Conservation (phyloP, 1,140 invertebrate species). For the Papilio glaucus region DNA sequence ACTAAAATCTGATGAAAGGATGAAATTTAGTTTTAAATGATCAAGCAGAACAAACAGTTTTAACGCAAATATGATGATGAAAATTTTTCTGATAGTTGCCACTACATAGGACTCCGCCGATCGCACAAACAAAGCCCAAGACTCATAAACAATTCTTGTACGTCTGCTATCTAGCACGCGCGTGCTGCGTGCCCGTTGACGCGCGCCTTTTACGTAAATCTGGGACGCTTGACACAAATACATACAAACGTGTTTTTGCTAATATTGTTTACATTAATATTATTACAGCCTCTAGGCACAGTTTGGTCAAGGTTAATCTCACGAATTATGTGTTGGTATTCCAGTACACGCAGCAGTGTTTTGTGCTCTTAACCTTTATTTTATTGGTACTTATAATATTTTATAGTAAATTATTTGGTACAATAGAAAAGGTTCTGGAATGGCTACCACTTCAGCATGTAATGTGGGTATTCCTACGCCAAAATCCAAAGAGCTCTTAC, state of each 20-base stretch:
- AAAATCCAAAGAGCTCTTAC: too few relatives aligned
- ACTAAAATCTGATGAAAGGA: too few relatives aligned
- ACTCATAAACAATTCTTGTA: slow-evolving; percentile 10
- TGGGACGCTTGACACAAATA: slow-evolving; percentile 37
- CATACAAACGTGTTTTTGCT: slow-evolving; percentile 23
- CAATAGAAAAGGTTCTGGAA: too few relatives aligned
- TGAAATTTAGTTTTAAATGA: not conserved
- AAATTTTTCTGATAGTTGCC: not conserved
- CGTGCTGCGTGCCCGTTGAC: slow-evolving; percentile 41
- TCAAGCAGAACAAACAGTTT: not conserved
- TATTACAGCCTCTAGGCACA: too few relatives aligned
- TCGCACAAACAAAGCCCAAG: slow-evolving; percentile 1
- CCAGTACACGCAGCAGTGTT: too few relatives aligned
- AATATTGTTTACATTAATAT: slow-evolving; percentile 25
- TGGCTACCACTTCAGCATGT: too few relatives aligned
- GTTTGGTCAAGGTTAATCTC: slow-evolving; percentile 10
- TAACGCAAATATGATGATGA: not conserved
- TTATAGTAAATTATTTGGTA: too few relatives aligned
- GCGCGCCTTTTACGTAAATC: slow-evolving; percentile 42
- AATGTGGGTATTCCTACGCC: too few relatives aligned
- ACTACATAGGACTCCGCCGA: not conserved
- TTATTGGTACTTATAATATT: too few relatives aligned
- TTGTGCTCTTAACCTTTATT: too few relatives aligned
- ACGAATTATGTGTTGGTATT: too few relatives aligned
- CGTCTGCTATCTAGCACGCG: slow-evolving; percentile 29